Percentiles rank a stretch among this genome's conserved stretches.
Conservation (phyloP, 2,113 vertebrate genomes). For the Crotalus helleri region DNA sequence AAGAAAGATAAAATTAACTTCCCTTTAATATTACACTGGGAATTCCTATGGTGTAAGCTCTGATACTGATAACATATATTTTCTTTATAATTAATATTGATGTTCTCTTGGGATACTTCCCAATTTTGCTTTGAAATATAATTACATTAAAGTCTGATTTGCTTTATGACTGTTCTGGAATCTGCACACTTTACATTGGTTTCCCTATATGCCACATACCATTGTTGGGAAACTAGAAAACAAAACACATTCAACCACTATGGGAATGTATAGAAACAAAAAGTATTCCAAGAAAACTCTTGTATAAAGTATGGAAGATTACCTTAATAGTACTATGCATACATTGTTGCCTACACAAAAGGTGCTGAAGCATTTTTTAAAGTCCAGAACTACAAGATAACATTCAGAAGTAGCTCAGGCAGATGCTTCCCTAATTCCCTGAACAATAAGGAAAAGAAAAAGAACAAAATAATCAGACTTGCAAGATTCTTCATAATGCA, state of each 20-base stretch:
- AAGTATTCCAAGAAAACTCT: neutral
- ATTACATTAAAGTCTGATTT: constrained; percentile 48
- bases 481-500: neutral
- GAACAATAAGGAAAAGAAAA: neutral
- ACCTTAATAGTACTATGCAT: neutral
- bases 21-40: constrained; percentile 72
- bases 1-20: constrained; percentile 72
- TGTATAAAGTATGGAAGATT: neutral
- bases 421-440: neutral
- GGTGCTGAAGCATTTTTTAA: neutral
- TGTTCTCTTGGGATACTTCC: constrained; percentile 50
- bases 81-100: constrained; percentile 72
- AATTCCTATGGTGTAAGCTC: constrained; percentile 61
- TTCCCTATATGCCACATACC: neutral
- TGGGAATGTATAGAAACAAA: neutral
- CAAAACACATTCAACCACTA: neutral
- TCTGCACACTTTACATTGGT: neutral
- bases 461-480: neutral
- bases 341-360: neutral
- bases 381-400: neutral
- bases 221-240: neutral
- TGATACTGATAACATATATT: constrained; percentile 66
- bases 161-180: constrained; percentile 19
- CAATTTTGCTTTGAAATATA: constrained; percentile 46
- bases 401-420: neutral